Evolutionary conservation across 2,113 vertebrate genomes (phyloP), one percentile per base, ranked within the genome.

Genomic region (Xiphorhynchus elegans): DNA sequence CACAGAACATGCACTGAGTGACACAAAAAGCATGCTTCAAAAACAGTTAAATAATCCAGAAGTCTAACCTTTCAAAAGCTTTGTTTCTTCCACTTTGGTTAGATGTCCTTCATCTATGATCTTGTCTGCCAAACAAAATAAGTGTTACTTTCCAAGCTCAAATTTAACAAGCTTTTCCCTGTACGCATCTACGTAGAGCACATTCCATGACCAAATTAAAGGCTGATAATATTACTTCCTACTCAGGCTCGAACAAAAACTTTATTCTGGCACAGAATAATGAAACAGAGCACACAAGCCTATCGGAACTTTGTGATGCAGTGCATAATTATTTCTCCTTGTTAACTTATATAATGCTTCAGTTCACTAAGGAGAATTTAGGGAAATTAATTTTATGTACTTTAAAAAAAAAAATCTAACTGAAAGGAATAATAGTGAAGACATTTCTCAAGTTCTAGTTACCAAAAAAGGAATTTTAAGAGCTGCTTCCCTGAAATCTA

Each of bases 181-280:
- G 97, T 95, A 95, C 56, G 3, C 72, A 94, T 94, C 97, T 93
- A 94, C 89, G 89, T 42, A 96, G 95, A 75, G 78, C 84, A 98
- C 98, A 98, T 98, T 98, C 98, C 98, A 98, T 98, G 98, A 98
- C 98, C 98, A 98, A 98, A 98, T 98, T 98, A 97, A 98, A 98
- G 97, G 97, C 97, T 92, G 96, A 86, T 96, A 98, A 81, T 92
- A 96, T 98, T 96, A 97, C 98, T 97, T 98, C 96, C 95, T 97
- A 97, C 96, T 96, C 89, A 83, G 94, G 91, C 96, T 96, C 93
- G 91, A 96, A 97, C 95, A 97, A 97, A 97, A 96, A 84, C 90
- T 93, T 85, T 50, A 93, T 94, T 95, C 94, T 97, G 87, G 76
- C 31, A 89, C 4, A 13, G 35, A 75, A 95, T 91, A 95, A 93